Evolutionary conservation across 2,113 vertebrate genomes (phyloP).

Genomic region (Notarius quadriscutis): DNA sequence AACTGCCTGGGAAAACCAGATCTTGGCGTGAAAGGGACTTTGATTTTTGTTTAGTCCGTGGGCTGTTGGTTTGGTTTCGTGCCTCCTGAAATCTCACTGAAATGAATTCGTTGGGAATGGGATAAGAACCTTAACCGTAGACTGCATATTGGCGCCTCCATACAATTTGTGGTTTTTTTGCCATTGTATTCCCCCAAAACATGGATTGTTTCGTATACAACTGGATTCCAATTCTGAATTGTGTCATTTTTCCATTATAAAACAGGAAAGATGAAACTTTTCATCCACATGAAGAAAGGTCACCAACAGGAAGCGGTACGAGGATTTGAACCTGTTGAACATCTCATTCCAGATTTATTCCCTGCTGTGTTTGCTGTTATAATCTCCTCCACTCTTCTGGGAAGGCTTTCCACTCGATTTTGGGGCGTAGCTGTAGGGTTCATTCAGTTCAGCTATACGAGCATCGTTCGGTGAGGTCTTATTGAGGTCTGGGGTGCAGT

Average conservation of each 20-base stretch:
- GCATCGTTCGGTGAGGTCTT: neutral
- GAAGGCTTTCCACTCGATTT: neutral
- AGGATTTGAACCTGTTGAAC: neutral
- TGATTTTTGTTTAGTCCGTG: neutral
- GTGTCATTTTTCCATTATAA: neutral
- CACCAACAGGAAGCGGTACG: neutral
- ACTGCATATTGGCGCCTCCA: neutral
- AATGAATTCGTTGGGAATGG: neutral
- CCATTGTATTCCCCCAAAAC: neutral
- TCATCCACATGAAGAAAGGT: neutral
- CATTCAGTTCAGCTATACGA: neutral
- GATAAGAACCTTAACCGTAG: neutral
- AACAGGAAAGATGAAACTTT: neutral
- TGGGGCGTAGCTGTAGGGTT: neutral
- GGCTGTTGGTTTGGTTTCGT: neutral
- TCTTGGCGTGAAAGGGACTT: no score
- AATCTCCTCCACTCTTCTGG: neutral
- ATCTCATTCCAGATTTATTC: neutral
- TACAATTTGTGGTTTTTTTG: neutral
- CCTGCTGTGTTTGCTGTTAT: neutral
- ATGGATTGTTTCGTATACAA: neutral
- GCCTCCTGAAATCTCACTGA: neutral
- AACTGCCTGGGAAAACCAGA: no score
- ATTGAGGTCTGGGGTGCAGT: neutral
- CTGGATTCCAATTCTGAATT: neutral